These are phyloP conservation scores for Cheilosia pagana DNA, from an alignment of 2,888 invertebrate species.

Conservation along the genomic window DNA sequence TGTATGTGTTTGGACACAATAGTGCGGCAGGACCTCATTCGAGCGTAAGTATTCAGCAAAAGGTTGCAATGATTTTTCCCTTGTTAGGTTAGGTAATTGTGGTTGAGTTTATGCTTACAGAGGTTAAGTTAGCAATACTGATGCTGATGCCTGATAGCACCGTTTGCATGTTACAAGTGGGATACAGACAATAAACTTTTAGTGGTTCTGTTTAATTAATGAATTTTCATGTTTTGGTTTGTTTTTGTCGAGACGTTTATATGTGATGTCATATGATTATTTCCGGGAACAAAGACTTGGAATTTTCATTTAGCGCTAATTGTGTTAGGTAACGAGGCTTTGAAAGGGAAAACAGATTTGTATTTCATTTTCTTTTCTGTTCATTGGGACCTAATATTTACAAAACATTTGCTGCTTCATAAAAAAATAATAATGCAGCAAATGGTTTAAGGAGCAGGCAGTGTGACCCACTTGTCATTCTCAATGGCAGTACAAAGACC, in stretches of 20 bases:
- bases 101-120: constrained; percentile 19
- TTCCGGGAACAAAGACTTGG: background rate
- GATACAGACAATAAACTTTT: constrained; percentile 26
- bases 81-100: constrained; percentile 24
- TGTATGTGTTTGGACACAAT: constrained; percentile 95
- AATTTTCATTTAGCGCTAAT: background rate
- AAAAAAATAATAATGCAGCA: too few relatives aligned
- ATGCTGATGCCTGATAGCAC: constrained; percentile 37
- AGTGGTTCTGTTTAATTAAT: constrained; percentile 15
- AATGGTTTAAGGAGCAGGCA: too few relatives aligned
- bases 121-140: constrained; percentile 19
- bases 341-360: too few relatives aligned
- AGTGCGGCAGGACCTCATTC: constrained; percentile 91
- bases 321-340: background rate
- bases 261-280: background rate
- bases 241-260: background rate
- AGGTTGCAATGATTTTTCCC: constrained; percentile 20
- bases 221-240: background rate
- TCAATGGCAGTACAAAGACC: too few relatives aligned
- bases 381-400: too few relatives aligned
- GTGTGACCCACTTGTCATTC: too few relatives aligned
- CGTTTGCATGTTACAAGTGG: constrained; percentile 17
- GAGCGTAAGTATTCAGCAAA: constrained; percentile 85
- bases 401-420: too few relatives aligned
- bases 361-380: too few relatives aligned